Conservation (phyloP, 2,797 vertebrate species). For the Helicolenus hilgendorfi region DNA sequence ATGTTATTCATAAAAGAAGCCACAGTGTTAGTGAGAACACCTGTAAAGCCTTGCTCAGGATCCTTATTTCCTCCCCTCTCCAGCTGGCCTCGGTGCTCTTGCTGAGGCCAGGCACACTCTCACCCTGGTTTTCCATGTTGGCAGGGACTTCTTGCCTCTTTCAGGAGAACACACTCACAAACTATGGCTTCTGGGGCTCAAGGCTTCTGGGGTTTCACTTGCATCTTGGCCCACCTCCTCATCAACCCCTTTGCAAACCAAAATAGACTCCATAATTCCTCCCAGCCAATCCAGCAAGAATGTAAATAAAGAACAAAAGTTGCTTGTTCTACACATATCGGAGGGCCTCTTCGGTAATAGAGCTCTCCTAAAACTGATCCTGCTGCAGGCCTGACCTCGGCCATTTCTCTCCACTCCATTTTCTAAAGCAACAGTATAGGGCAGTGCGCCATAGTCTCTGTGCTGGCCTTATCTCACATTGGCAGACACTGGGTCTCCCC, state of each 20-base stretch:
- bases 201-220: slow-evolving; percentile 83
- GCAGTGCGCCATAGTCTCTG: slow-evolving; percentile 57
- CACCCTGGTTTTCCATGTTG: slow-evolving; percentile 62
- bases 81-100: slow-evolving; percentile 57
- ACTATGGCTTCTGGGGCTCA: slow-evolving; percentile 64
- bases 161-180: slow-evolving; percentile 69
- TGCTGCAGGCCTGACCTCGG: slow-evolving; percentile 71
- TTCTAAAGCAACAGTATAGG: slow-evolving; percentile 75
- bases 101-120: slow-evolving; percentile 56
- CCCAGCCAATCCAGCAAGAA: slow-evolving; percentile 80
- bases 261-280: slow-evolving; percentile 86
- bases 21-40: slow-evolving; percentile 35
- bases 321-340: slow-evolving; percentile 81
- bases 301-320: slow-evolving; percentile 89
- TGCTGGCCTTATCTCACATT: slow-evolving; percentile 79
- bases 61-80: slow-evolving; percentile 39
- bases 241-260: slow-evolving; percentile 77
- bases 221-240: slow-evolving; percentile 84
- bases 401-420: slow-evolving; percentile 67
- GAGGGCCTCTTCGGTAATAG: slow-evolving; percentile 72
- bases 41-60: slow-evolving; percentile 56
- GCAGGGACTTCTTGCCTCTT: slow-evolving; percentile 66
- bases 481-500: slow-evolving; percentile 82
- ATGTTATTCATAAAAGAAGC: slow-evolving; percentile 33
- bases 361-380: slow-evolving; percentile 82